These are phyloP conservation scores for Chloebia gouldiae DNA, from an alignment of 2,113 vertebrate genomes.

Conservation along the genomic window DNA sequence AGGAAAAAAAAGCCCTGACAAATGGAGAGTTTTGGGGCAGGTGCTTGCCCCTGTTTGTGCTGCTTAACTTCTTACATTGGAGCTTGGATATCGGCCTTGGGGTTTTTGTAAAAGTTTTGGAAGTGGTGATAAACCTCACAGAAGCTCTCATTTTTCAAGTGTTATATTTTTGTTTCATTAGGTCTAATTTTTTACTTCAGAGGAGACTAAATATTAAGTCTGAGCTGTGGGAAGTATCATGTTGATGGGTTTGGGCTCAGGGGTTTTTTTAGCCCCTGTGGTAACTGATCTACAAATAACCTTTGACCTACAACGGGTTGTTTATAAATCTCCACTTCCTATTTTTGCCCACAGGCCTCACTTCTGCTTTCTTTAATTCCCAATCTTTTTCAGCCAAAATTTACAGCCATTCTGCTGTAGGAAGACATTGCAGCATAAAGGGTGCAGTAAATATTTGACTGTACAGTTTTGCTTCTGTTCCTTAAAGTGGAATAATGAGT, in stretches of 20 bases:
- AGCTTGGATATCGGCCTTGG: neutral
- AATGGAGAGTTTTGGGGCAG: neutral
- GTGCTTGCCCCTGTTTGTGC: neutral
- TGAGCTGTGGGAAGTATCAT: neutral
- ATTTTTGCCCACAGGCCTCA: constrained; percentile 20
- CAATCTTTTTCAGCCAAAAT: neutral
- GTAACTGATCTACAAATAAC: constrained; percentile 44
- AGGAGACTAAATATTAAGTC: neutral
- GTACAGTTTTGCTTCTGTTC: neutral
- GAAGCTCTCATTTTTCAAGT: neutral
- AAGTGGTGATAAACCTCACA: neutral
- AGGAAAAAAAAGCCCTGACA: neutral
- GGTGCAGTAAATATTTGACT: neutral
- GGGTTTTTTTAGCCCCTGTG: neutral
- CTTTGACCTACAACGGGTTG: constrained; percentile 42
- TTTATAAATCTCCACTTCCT: constrained; percentile 54
- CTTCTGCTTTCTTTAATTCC: constrained; percentile 21
- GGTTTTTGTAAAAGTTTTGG: neutral
- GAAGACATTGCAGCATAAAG: neutral
- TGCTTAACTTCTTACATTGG: neutral
- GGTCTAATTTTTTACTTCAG: neutral
- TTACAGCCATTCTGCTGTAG: neutral
- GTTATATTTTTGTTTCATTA: neutral
- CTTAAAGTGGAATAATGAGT: neutral
- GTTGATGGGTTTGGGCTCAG: neutral